Percentiles rank a stretch among this genome's conserved stretches.
phyloP scores from a whole-genome alignment of 2,888 invertebrate species.

The Drosophila mimetica region DNA sequence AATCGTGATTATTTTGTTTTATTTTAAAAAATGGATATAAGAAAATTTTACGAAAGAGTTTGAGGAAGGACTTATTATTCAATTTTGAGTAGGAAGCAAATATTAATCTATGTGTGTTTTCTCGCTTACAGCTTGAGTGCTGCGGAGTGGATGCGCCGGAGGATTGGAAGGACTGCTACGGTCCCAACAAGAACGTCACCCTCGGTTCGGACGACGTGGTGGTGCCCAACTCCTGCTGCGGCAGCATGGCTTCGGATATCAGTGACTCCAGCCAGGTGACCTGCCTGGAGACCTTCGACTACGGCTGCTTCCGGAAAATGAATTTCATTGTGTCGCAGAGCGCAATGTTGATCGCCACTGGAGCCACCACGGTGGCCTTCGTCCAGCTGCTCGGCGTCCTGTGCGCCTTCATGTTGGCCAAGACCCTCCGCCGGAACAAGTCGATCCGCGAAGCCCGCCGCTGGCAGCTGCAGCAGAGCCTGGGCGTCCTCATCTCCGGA shows the following conservation, averaged over 20 bases:
- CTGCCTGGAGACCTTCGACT: slow-evolving; percentile 77
- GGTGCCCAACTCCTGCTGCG: slow-evolving; percentile 87
- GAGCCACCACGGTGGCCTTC: slow-evolving; percentile 91
- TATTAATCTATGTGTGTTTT: too few relatives aligned
- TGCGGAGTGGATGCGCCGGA: slow-evolving; percentile 87
- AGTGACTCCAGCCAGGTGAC: slow-evolving; percentile 19
- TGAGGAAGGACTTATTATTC: too few relatives aligned
- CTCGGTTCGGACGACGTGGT: slow-evolving; percentile 77
- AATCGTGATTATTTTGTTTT: too few relatives aligned
- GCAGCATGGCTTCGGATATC: slow-evolving; percentile 62
- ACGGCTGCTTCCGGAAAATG: slow-evolving; percentile 88
- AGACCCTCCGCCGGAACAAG: slow-evolving; percentile 92
- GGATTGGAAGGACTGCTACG: slow-evolving; percentile 86
- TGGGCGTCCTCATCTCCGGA: slow-evolving; percentile 82
- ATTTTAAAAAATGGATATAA: too few relatives aligned
- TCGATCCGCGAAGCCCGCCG: slow-evolving; percentile 89
- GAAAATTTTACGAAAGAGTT: too few relatives aligned
- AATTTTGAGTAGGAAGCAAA: too few relatives aligned
- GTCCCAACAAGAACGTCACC: slow-evolving; percentile 51
- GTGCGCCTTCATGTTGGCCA: slow-evolving; percentile 94
- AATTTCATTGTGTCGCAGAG: slow-evolving; percentile 88
- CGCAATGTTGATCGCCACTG: slow-evolving; percentile 89
- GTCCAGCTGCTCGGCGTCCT: slow-evolving; percentile 94
- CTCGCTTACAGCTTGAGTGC: slow-evolving; percentile 86
- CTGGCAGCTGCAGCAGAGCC: slow-evolving; percentile 86